A percentile compares a stretch with the other conserved stretches of the same genome.
phyloP scores from a whole-genome alignment of 2,113 vertebrate species.

The Dasyornis broadbenti region DNA sequence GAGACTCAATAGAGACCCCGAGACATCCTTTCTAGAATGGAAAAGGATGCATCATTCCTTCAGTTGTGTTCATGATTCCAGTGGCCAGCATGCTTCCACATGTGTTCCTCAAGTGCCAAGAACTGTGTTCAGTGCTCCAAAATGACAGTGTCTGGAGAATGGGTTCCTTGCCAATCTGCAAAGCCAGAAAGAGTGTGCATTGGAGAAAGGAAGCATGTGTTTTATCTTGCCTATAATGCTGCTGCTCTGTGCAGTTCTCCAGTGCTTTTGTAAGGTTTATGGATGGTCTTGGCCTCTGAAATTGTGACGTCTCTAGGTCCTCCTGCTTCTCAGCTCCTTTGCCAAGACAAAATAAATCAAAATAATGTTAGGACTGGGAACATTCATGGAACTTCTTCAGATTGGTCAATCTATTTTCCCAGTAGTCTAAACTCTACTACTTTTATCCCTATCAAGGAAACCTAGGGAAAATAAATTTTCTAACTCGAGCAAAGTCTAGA shows the following conservation, averaged over 20 bases:
- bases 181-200: neutral
- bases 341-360: neutral
- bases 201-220: neutral
- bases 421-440: neutral
- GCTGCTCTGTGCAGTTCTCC: neutral
- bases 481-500: neutral
- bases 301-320: neutral
- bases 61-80: neutral
- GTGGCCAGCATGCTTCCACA: neutral
- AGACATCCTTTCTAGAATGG: neutral
- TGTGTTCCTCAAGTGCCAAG: neutral
- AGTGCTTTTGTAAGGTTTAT: constrained; percentile 3
- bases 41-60: neutral
- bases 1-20: neutral
- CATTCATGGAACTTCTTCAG: neutral
- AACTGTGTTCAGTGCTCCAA: neutral
- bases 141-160: neutral
- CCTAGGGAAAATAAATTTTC: neutral
- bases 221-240: neutral
- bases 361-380: neutral
- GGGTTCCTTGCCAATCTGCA: neutral
- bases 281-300: neutral
- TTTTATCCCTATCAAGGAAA: neutral
- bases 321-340: neutral
- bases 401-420: neutral